These are phyloP conservation scores for Gallinago paraguaiae DNA, from an alignment of 2,113 vertebrate species.

Conservation along the genomic window DNA sequence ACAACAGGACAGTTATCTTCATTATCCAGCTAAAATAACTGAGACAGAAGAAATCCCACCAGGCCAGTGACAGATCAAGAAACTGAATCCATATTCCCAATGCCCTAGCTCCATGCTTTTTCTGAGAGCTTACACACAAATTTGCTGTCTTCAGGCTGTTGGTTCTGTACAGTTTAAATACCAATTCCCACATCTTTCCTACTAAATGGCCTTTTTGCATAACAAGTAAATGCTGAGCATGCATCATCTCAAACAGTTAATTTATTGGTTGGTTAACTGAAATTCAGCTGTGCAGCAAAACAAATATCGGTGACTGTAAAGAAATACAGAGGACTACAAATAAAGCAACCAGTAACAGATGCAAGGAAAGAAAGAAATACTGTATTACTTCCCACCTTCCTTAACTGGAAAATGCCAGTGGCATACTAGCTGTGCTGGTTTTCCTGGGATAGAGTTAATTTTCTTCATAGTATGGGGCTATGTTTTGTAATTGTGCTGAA, in stretches of 20 bases:
- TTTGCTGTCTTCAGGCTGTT: neutral
- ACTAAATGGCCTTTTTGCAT: neutral
- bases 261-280: neutral
- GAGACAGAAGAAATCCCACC: neutral
- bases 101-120: neutral
- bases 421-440: neutral
- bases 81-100: neutral
- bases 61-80: neutral
- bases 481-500: neutral
- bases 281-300: neutral
- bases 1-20: neutral
- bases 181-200: neutral
- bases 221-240: neutral
- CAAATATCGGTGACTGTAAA: neutral
- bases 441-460: neutral
- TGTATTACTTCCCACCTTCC: neutral
- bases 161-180: neutral
- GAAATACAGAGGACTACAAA: neutral
- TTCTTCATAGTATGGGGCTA: neutral
- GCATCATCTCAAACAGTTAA: neutral
- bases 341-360: neutral
- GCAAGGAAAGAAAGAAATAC: neutral
- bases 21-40: neutral
- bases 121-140: neutral
- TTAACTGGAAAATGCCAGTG: neutral